phyloP scores from a whole-genome alignment of 2,113 vertebrate species.

The rabbit (Oryctolagus cuniculus) region mOryCun1.1 NC_091444.1:20493001-20493500 shows the following conservation, averaged over 20 bases:
- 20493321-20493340: constrained; percentile 5
- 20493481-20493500: too few relatives aligned
- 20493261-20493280: constrained; percentile 35
- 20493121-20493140: neutral
- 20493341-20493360: constrained; percentile 37
- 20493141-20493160: neutral
- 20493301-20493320: neutral
- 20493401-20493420: too few relatives aligned
- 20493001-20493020: neutral
- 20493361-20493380: too few relatives aligned
- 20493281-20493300: neutral
- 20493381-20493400: too few relatives aligned
- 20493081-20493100: neutral
- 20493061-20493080: neutral
- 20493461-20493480: too few relatives aligned
- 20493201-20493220: neutral
- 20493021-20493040: neutral
- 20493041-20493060: neutral
- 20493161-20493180: constrained; percentile 38
- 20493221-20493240: neutral
- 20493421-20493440: too few relatives aligned
- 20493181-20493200: neutral
- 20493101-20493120: too few relatives aligned
- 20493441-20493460: too few relatives aligned
- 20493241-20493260: neutral